Conservation (phyloP, 1,140 invertebrate species). For the Saccostrea echinata region DNA sequence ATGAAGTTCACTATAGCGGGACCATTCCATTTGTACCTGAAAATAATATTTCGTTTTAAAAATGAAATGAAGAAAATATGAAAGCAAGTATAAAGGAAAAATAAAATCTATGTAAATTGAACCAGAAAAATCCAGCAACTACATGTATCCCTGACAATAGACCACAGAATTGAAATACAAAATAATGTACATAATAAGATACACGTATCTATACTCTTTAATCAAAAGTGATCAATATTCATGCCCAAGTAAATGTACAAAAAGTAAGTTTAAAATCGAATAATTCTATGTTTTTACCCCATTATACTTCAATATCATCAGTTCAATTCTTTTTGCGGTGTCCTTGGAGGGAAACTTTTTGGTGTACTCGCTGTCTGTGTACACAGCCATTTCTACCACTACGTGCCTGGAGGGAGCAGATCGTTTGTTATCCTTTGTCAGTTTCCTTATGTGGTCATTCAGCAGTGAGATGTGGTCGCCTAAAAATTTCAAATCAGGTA, state of each 20-base stretch:
- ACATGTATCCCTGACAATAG: no score
- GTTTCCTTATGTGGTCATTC: neutral
- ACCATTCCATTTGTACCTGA: slow-evolving; percentile 50
- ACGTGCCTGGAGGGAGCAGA: neutral
- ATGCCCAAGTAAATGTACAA: no score
- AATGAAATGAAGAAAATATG: no score
- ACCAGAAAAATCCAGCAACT: no score
- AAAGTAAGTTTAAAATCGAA: no score
- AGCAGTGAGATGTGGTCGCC: neutral
- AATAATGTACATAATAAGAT: no score
- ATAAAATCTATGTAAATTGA: no score
- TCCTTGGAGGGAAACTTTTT: slow-evolving; percentile 2
- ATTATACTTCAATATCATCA: slow-evolving; percentile 52
- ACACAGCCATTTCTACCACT: slow-evolving; percentile 51
- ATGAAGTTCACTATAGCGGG: slow-evolving; percentile 4
- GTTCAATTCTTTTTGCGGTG: neutral
- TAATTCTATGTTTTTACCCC: slow-evolving; percentile 20
- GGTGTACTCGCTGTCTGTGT: slow-evolving; percentile 47
- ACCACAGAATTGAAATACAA: no score
- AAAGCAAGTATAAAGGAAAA: no score
- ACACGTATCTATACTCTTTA: no score
- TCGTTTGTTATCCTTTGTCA: neutral
- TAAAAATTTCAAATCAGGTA: neutral
- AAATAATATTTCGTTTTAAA: neutral
- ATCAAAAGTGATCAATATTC: no score